Evolutionary conservation across 2,797 vertebrate species (phyloP).

Genomic region (Loriculus beryllinus): DNA sequence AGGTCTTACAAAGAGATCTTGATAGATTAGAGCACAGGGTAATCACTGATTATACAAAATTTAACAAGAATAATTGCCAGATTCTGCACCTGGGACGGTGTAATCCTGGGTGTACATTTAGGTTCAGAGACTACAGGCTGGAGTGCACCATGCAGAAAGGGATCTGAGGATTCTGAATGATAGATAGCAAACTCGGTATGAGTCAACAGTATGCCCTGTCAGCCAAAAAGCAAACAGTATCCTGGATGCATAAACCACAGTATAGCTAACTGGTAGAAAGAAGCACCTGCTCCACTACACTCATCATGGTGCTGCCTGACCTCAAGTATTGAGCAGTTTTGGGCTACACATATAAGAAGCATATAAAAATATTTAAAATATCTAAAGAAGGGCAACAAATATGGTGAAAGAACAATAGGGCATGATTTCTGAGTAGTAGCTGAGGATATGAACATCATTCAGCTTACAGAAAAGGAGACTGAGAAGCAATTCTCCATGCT

Average conservation of each 20-base stretch:
- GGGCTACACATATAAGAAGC: background rate
- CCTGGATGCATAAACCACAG: background rate
- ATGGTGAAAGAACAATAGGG: background rate
- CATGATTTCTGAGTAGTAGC: background rate
- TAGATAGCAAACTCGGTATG: background rate
- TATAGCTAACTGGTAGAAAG: background rate
- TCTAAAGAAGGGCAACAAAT: background rate
- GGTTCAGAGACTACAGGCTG: background rate
- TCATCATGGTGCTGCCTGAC: background rate
- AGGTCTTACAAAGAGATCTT: background rate
- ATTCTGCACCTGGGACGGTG: background rate
- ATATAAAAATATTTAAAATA: background rate
- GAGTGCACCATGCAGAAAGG: background rate
- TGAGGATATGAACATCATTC: background rate
- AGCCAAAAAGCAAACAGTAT: background rate
- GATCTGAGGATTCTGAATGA: background rate
- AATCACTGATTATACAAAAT: background rate
- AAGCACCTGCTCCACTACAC: background rate
- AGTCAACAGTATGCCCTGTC: background rate
- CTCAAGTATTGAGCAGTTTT: background rate
- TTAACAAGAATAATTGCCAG: background rate
- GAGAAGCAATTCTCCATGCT: background rate
- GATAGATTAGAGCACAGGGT: background rate
- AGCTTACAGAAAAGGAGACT: background rate
- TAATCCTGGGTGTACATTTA: background rate